Percentiles rank a stretch among this genome's conserved stretches.
Conservation (phyloP, 2,113 vertebrate species). For the Silurus meridionalis region DNA sequence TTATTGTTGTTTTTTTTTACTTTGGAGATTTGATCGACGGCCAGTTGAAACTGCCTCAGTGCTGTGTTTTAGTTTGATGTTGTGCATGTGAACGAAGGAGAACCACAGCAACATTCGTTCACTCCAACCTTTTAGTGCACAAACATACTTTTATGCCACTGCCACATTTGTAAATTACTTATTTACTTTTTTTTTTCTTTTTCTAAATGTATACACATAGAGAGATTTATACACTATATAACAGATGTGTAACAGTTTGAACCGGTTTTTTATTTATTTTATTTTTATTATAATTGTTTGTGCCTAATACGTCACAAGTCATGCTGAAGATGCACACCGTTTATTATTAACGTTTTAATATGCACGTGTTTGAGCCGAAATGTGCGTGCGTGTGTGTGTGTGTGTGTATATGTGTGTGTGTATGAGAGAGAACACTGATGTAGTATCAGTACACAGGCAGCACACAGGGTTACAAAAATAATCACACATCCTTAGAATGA, state of each 20-base stretch:
- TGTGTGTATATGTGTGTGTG: no score
- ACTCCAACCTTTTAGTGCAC: neutral
- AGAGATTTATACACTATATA: neutral
- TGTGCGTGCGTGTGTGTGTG: neutral
- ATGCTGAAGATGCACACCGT: neutral
- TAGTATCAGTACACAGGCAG: neutral
- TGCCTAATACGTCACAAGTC: neutral
- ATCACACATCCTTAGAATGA: neutral
- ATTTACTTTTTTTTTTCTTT: neutral
- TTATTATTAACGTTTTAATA: neutral
- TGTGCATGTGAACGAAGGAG: neutral
- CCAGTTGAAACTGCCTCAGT: conserved; percentile 1
- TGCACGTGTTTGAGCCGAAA: neutral
- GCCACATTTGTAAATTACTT: neutral
- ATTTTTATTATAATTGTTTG: neutral
- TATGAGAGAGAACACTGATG: neutral
- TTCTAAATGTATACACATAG: neutral
- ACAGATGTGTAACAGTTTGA: neutral
- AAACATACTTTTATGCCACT: neutral
- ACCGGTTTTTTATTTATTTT: neutral
- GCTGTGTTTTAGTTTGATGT: neutral
- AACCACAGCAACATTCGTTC: neutral
- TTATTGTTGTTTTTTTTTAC: neutral
- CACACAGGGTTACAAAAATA: neutral
- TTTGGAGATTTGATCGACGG: neutral